These are phyloP conservation scores for Caenorhabditis sp. DNA, from an alignment of 2,888 invertebrate species.

Conservation along the genomic window DNA sequence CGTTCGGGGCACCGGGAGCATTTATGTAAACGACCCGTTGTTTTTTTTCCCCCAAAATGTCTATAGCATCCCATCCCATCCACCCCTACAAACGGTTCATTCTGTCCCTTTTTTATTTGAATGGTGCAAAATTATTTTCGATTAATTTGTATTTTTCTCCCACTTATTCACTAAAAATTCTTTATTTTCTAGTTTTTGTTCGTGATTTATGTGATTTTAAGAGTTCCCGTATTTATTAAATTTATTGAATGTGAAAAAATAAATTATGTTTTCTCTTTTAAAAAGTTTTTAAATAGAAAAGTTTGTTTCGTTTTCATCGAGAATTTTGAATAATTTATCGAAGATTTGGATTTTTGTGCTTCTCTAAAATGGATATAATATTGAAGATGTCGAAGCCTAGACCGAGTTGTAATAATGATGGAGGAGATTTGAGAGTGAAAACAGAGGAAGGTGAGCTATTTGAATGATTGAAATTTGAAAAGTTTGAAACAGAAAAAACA, in stretches of 20 bases:
- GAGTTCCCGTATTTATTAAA: conserved; percentile 11
- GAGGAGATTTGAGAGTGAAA: conserved; percentile 50
- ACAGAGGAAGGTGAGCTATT: conserved; percentile 4
- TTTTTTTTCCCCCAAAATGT: conserved; percentile 5
- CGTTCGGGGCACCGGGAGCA: conserved; percentile 13
- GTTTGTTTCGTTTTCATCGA: conserved; percentile 13
- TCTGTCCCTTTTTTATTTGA: conserved; percentile 3
- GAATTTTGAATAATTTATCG: conserved; percentile 9
- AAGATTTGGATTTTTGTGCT: neutral
- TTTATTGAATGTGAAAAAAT: conserved; percentile 24
- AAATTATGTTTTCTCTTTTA: conserved; percentile 10
- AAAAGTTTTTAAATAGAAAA: conserved; percentile 7
- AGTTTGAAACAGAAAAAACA: no score
- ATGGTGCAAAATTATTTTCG: neutral
- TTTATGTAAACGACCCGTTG: conserved; percentile 22
- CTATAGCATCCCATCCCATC: neutral
- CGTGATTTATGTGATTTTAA: conserved; percentile 19
- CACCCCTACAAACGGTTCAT: neutral
- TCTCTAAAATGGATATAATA: no score
- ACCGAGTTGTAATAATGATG: conserved; percentile 17
- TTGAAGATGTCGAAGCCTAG: neutral
- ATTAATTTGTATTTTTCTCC: conserved; percentile 10
- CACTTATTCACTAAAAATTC: conserved; percentile 9
- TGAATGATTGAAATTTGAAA: neutral
- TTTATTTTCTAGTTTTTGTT: conserved; percentile 28